These are phyloP conservation scores for Pachycephus smyrnensis DNA, from an alignment of 2,888 invertebrate genomes.

Conservation along the genomic window DNA sequence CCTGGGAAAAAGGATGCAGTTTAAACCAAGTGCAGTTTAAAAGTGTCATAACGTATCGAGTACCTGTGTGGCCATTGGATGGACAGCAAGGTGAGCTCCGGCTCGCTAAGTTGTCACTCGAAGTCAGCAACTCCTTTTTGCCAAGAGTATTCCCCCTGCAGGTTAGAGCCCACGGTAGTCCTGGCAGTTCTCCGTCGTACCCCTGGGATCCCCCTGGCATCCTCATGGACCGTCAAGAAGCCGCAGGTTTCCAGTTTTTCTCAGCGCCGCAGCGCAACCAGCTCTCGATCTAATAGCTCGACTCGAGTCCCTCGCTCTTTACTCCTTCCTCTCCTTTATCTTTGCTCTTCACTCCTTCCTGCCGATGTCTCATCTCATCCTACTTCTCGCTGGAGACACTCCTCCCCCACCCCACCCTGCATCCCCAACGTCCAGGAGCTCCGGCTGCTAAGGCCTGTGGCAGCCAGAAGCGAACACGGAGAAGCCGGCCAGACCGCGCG, in stretches of 20 bases:
- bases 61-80: slow-evolving; percentile 41
- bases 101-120: slow-evolving; percentile 66
- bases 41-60: background rate
- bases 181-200: slow-evolving; percentile 21
- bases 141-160: slow-evolving; percentile 25
- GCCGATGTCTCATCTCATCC: slow-evolving; percentile 25
- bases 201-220: slow-evolving; percentile 39
- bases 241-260: slow-evolving; percentile 63
- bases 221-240: slow-evolving; percentile 50
- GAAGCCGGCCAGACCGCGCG: slow-evolving; percentile 40
- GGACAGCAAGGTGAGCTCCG: slow-evolving; percentile 58
- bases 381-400: slow-evolving; percentile 16
- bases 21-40: background rate
- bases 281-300: slow-evolving; percentile 61
- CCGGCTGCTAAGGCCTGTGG: background rate
- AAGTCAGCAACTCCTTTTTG: slow-evolving; percentile 61
- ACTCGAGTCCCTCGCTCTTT: slow-evolving; percentile 22
- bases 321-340: slow-evolving; percentile 24
- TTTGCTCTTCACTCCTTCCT: slow-evolving; percentile 30
- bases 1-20: background rate
- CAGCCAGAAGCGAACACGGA: slow-evolving; percentile 32
- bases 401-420: slow-evolving; percentile 8
- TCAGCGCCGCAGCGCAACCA: slow-evolving; percentile 48
- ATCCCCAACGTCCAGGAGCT: background rate
- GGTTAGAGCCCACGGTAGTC: slow-evolving; percentile 18